A percentile compares a stretch with the other conserved stretches of the same genome.
Evolutionary conservation across 2,888 invertebrate genomes (phyloP).

Genomic region (Fissipunctia ypsillon): DNA sequence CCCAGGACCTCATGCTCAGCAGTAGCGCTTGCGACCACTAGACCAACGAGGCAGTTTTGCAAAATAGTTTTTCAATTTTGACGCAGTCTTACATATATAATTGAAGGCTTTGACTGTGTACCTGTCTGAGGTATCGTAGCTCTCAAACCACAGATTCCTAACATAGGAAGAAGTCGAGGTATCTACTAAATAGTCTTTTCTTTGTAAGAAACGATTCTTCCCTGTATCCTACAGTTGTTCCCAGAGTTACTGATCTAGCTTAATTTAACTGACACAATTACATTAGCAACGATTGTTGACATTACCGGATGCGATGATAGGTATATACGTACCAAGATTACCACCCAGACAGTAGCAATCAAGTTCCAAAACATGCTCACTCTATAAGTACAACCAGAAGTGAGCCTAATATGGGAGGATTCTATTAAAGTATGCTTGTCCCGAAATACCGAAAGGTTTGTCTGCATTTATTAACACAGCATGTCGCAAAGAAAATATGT

Average conservation of each 20-base stretch:
- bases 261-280: conserved; percentile 42
- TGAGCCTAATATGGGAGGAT: not conserved
- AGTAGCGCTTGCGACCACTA: too few species aligned
- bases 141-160: not conserved
- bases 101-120: not conserved
- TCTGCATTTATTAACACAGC: not conserved
- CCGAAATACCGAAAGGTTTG: not conserved
- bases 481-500: not conserved
- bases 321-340: not conserved
- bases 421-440: not conserved
- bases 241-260: conserved; percentile 28
- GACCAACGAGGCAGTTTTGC: too few species aligned
- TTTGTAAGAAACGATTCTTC: not conserved
- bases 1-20: too few species aligned
- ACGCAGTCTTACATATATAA: not conserved
- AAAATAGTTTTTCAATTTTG: conserved; percentile 1
- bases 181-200: not conserved
- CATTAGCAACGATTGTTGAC: conserved; percentile 31
- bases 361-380: conserved; percentile 17
- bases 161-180: not conserved
- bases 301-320: conserved; percentile 50
- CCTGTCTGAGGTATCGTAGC: not conserved
- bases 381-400: not conserved
- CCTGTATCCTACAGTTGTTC: conserved; percentile 33
- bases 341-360: conserved; percentile 14